Conservation (phyloP, 2,113 vertebrate genomes). For the Carassius carassius region DNA sequence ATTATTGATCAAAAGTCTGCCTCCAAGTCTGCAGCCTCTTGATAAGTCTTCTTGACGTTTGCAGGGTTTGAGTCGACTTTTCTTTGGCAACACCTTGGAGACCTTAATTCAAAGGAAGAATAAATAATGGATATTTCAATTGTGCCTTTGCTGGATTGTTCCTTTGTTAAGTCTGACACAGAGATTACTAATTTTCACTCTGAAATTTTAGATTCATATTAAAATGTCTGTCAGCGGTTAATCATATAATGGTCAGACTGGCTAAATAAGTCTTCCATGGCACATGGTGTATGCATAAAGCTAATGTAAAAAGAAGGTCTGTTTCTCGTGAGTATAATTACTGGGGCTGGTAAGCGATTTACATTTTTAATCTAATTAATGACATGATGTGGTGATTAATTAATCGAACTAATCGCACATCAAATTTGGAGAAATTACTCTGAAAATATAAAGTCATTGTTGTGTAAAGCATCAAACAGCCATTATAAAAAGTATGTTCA, state of each 20-base stretch:
- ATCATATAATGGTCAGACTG: background rate
- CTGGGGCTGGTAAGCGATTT: too few relatives aligned
- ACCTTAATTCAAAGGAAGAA: conserved; percentile 12
- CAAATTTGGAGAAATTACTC: too few relatives aligned
- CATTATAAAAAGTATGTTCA: too few relatives aligned
- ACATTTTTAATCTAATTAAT: too few relatives aligned
- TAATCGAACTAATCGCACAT: too few relatives aligned
- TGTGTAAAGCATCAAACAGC: too few relatives aligned
- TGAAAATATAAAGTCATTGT: too few relatives aligned
- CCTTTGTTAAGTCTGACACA: background rate
- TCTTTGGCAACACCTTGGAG: background rate
- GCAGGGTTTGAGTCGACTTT: background rate
- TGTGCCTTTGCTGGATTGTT: background rate
- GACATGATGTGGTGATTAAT: too few relatives aligned
- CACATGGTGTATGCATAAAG: background rate
- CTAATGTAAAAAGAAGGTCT: background rate
- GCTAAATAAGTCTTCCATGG: background rate
- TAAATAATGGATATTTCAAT: conserved; percentile 19
- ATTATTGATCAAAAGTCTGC: conserved; percentile 15
- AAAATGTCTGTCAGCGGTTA: background rate
- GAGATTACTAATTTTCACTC: background rate
- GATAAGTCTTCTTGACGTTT: conserved; percentile 8
- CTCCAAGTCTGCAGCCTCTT: background rate
- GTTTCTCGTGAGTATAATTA: background rate
- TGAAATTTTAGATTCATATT: background rate